Percentiles rank a stretch among this genome's conserved stretches.
Evolutionary conservation across 53 echinoderm and acorn worm species (phyloP).

Genomic region (Holothuria leucospilota): DNA sequence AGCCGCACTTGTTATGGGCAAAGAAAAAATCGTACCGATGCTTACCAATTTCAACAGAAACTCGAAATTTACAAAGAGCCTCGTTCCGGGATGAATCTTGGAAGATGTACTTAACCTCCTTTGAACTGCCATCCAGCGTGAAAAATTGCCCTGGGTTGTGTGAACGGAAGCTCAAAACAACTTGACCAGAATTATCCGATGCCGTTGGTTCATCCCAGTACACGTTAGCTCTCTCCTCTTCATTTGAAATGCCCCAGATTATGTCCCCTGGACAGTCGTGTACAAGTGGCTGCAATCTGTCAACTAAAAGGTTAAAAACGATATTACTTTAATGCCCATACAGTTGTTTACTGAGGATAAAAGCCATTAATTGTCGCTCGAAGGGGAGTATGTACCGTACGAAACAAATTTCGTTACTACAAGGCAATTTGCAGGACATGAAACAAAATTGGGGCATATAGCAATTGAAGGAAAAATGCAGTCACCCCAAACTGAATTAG

Average conservation of each 20-base stretch:
- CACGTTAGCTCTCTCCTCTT: background rate
- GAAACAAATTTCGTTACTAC: too few species aligned
- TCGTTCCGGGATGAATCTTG: conserved; percentile 20
- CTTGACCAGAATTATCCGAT: conserved; percentile 22
- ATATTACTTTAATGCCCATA: too few species aligned
- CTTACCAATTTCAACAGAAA: conserved; percentile 20
- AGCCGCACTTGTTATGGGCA: too few species aligned
- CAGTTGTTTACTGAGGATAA: too few species aligned
- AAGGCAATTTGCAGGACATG: too few species aligned
- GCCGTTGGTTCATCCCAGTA: conserved; percentile 17
- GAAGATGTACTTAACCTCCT: background rate
- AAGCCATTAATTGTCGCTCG: too few species aligned
- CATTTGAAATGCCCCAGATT: background rate
- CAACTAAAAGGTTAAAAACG: background rate
- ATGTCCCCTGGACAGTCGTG: conserved; percentile 27
- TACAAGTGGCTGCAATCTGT: background rate
- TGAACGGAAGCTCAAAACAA: background rate
- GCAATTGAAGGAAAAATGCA: too few species aligned
- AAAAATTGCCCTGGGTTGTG: background rate
- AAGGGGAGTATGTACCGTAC: too few species aligned
- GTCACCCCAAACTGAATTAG: too few species aligned
- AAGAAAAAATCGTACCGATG: too few species aligned
- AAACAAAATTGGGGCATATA: too few species aligned
- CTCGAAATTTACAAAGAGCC: background rate
- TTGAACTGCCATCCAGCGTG: background rate